A percentile compares a stretch with the other conserved stretches of the same genome.
Conservation (phyloP, 2,113 vertebrate species). For the Prionailurus viverrinus region DNA sequence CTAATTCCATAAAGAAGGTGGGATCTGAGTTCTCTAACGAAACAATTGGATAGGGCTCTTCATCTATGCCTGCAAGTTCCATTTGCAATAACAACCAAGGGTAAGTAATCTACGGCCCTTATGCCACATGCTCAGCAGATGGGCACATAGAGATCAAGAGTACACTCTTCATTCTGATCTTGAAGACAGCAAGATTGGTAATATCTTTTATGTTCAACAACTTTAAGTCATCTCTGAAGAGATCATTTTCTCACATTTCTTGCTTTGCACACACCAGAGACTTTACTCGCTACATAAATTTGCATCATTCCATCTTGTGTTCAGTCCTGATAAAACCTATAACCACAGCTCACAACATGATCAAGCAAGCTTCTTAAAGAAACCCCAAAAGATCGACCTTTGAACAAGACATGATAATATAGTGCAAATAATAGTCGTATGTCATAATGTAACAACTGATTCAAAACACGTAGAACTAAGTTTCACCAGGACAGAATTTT, state of each 20-base stretch:
- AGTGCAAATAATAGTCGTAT: slow-evolving; percentile 85
- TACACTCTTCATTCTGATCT: background rate
- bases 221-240: slow-evolving; percentile 4
- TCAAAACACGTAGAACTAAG: slow-evolving; percentile 71
- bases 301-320: slow-evolving; percentile 42
- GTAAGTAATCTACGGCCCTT: slow-evolving; percentile 4
- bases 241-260: slow-evolving; percentile 27
- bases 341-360: slow-evolving; percentile 61
- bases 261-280: slow-evolving; percentile 57
- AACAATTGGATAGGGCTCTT: slow-evolving; percentile 71
- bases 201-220: slow-evolving; percentile 21
- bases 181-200: slow-evolving; percentile 38
- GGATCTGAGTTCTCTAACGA: slow-evolving; percentile 75
- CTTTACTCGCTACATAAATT: slow-evolving; percentile 41
- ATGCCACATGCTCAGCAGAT: background rate
- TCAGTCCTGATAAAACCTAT: slow-evolving; percentile 64
- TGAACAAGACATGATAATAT: slow-evolving; percentile 64
- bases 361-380: slow-evolving; percentile 61
- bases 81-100: slow-evolving; percentile 33
- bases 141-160: background rate
- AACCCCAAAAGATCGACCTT: slow-evolving; percentile 64
- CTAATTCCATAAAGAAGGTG: slow-evolving; percentile 75
- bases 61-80: background rate
- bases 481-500: slow-evolving; percentile 58
- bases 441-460: background rate